A percentile compares a stretch with the other conserved stretches of the same genome.
Evolutionary conservation across 2,797 vertebrate genomes (phyloP).

Genomic region (Pipistrellus nathusii): DNA sequence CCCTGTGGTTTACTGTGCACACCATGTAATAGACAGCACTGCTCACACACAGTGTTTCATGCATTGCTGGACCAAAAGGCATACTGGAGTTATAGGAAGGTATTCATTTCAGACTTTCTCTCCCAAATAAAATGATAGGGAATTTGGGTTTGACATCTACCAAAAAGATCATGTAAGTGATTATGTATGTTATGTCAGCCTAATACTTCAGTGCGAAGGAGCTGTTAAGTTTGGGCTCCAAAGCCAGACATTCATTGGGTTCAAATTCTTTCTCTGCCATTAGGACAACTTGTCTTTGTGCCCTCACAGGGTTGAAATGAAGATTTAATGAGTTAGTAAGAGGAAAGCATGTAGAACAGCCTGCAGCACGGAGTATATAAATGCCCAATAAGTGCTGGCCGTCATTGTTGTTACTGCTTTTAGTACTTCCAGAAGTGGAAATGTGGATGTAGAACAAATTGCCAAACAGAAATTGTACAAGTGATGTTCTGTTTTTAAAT

Average conservation of each 20-base stretch:
- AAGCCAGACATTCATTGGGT: not conserved
- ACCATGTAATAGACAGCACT: rapidly evolving
- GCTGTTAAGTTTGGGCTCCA: not conserved
- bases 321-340: not conserved
- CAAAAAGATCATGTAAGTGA: not conserved
- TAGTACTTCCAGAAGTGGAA: not conserved
- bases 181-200: not conserved
- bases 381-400: not conserved
- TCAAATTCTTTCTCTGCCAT: not conserved
- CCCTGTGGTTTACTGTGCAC: not conserved
- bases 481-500: constrained; percentile 9
- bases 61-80: not conserved
- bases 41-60: not conserved
- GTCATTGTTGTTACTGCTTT: not conserved
- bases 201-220: not conserved
- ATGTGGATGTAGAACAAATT: not conserved
- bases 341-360: not conserved
- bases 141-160: not conserved
- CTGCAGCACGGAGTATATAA: not conserved
- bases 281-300: constrained; percentile 31
- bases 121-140: not conserved
- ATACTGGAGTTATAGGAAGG: not conserved
- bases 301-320: not conserved
- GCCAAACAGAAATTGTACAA: not conserved
- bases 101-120: not conserved